A percentile compares a stretch with the other conserved stretches of the same genome.
These are phyloP conservation scores for Arctocebus calabarensis DNA, from an alignment of 2,797 vertebrate species.

Conservation along the genomic window DNA sequence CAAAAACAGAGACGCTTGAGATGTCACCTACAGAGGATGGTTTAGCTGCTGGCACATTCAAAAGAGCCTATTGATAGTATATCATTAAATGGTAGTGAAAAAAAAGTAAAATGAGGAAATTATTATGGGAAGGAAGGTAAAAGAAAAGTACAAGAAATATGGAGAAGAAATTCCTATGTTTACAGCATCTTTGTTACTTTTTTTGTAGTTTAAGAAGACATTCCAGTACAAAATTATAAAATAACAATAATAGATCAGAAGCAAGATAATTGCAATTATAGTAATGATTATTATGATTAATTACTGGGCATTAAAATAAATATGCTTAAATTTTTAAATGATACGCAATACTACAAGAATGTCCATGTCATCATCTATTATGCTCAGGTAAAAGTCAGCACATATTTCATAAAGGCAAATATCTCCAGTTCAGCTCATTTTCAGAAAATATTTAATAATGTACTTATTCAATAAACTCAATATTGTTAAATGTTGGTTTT, in stretches of 20 bases:
- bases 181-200: neutral
- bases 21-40: neutral
- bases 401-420: neutral
- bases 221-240: neutral
- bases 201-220: neutral
- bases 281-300: neutral
- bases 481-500: neutral
- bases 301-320: neutral
- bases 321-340: constrained; percentile 14
- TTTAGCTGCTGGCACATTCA: neutral
- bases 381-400: neutral
- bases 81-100: neutral
- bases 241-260: neutral
- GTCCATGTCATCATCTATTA: neutral
- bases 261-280: neutral
- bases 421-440: neutral
- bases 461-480: neutral
- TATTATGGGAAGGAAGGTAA: neutral
- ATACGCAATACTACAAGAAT: neutral
- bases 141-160: neutral
- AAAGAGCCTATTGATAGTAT: neutral
- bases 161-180: neutral
- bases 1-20: neutral
- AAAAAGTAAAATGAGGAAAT: neutral
- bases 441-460: neutral